phyloP scores from a whole-genome alignment of 2,888 invertebrate genomes.

The Neelides folsomi region DNA sequence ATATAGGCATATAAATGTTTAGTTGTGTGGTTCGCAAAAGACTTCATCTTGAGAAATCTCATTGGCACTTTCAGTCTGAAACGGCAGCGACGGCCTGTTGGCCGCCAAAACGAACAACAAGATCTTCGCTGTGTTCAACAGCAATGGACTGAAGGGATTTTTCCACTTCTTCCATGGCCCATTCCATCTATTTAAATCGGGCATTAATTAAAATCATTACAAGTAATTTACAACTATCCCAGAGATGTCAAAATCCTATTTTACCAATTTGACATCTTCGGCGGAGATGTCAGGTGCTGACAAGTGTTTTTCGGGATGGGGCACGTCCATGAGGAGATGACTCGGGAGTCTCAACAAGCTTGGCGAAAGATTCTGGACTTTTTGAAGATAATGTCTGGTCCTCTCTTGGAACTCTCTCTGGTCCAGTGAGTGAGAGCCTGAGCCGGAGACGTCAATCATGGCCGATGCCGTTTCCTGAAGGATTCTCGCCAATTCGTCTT shows the following conservation, averaged over 20 bases:
- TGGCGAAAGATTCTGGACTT: constrained; percentile 27
- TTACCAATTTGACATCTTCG: constrained; percentile 31
- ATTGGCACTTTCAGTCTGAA: constrained; percentile 27
- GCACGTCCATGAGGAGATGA: constrained; percentile 27
- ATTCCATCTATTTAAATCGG: constrained; percentile 25
- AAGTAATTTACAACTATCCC: background rate
- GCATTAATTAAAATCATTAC: background rate
- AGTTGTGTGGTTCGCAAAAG: background rate
- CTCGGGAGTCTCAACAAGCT: constrained; percentile 21
- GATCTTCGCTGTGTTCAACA: constrained; percentile 30
- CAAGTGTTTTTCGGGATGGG: constrained; percentile 11
- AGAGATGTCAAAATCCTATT: background rate
- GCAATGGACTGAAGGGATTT: constrained; percentile 30
- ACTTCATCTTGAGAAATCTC: constrained; percentile 3
- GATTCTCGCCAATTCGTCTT: constrained; percentile 32
- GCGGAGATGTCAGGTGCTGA: constrained; percentile 14
- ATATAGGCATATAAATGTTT: background rate
- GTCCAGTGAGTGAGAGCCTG: constrained; percentile 32
- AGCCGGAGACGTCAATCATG: constrained; percentile 33
- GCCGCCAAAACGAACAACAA: constrained; percentile 31
- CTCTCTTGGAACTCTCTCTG: constrained; percentile 33
- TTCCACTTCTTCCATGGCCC: constrained; percentile 30
- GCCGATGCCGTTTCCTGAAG: constrained; percentile 33
- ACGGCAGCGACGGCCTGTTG: constrained; percentile 14
- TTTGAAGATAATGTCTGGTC: constrained; percentile 28